Evolutionary conservation across 2,113 vertebrate genomes (phyloP).

Genomic region (Ciconia stormi): DNA sequence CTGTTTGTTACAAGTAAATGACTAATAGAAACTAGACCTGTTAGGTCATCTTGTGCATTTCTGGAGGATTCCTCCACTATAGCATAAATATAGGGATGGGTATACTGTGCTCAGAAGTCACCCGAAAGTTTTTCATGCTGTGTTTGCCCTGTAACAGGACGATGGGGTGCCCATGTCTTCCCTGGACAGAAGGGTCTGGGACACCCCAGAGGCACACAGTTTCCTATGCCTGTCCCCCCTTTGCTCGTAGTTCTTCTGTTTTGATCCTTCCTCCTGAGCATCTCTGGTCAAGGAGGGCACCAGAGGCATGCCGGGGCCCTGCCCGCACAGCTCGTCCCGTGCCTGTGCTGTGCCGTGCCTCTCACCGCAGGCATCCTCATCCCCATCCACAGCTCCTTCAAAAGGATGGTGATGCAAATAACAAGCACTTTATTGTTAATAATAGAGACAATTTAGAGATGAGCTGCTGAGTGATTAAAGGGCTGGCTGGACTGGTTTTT

Average conservation of each 20-base stretch:
- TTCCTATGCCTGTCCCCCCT: background rate
- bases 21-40: background rate
- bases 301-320: background rate
- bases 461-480: slow-evolving; percentile 9
- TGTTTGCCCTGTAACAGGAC: background rate
- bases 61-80: background rate
- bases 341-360: background rate
- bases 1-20: background rate
- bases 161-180: background rate
- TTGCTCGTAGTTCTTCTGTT: background rate
- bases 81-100: background rate
- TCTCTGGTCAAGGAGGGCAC: background rate
- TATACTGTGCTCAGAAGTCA: background rate
- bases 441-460: background rate
- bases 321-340: rapidly evolving
- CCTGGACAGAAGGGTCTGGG: background rate
- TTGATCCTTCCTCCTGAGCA: background rate
- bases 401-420: background rate
- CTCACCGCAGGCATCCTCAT: background rate
- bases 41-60: background rate
- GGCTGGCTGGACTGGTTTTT: background rate
- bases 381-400: background rate
- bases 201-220: background rate
- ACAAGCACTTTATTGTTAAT: background rate
- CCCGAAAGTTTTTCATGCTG: background rate